Conservation (phyloP, 1,140 invertebrate species). For the Philopotamus ludificatus region DNA sequence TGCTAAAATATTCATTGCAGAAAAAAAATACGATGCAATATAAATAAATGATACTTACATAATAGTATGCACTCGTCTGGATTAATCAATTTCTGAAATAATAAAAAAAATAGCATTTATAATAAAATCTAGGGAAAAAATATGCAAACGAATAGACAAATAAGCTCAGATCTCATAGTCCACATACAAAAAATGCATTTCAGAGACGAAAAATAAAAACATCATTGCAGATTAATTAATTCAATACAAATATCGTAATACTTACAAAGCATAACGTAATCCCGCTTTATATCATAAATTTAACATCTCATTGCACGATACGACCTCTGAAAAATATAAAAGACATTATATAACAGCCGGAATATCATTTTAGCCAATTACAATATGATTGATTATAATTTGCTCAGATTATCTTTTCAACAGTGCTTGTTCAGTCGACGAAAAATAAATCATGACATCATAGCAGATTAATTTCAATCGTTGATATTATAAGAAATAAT, state of each 20-base stretch:
- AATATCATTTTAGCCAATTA: neutral
- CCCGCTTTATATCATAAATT: too few relatives aligned
- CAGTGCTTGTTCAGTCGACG: constrained; percentile 2
- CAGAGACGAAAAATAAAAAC: constrained; percentile 39
- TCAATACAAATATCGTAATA: neutral
- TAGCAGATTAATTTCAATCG: constrained; percentile 27
- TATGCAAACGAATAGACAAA: too few relatives aligned
- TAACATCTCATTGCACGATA: too few relatives aligned
- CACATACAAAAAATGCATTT: constrained; percentile 22
- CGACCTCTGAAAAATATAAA: too few relatives aligned
- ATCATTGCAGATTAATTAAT: constrained; percentile 14
- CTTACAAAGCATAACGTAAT: neutral
- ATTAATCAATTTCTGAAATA: constrained; percentile 1
- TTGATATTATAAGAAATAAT: too few relatives aligned
- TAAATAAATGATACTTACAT: too few relatives aligned
- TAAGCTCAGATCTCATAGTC: constrained; percentile 30
- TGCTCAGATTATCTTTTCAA: constrained; percentile 1
- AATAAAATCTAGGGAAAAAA: too few relatives aligned
- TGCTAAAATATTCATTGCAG: too few relatives aligned
- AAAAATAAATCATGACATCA: constrained; percentile 20
- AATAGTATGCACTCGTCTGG: too few relatives aligned
- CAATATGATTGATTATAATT: neutral
- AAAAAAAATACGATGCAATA: too few relatives aligned
- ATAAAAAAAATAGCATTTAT: too few relatives aligned
- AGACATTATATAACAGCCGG: neutral